phyloP scores from a whole-genome alignment of 1,140 invertebrate genomes.

The Drosophila equinoxialis region DNA sequence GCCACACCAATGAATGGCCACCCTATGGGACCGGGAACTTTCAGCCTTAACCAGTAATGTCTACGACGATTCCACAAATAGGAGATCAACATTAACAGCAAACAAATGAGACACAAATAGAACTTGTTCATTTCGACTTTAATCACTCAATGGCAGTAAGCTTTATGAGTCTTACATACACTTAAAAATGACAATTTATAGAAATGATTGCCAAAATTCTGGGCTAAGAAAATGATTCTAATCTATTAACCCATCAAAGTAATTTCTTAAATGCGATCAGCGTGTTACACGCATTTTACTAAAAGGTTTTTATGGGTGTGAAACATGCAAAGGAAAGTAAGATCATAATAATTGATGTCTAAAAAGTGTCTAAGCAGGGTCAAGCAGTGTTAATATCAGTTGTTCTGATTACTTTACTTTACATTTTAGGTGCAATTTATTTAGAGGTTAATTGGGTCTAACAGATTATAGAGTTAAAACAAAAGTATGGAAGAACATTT shows the following conservation, averaged over 20 bases:
- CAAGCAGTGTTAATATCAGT: not conserved
- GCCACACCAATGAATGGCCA: slow-evolving; percentile 59
- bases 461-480: not conserved
- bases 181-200: not conserved
- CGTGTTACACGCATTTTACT: too few species aligned
- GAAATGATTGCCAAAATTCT: not conserved
- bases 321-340: not conserved
- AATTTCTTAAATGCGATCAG: too few species aligned
- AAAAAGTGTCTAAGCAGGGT: not conserved
- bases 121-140: not conserved
- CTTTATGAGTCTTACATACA: not conserved
- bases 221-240: not conserved
- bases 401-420: not conserved
- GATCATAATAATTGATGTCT: not conserved
- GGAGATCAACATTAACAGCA: slow-evolving; percentile 24
- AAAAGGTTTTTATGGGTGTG: not conserved
- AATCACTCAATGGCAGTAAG: not conserved
- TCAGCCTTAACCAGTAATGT: slow-evolving; percentile 50
- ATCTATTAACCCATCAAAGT: not conserved
- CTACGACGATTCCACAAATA: slow-evolving; percentile 62
- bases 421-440: not conserved
- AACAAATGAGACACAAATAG: not conserved
- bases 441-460: not conserved
- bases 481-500: too few species aligned
- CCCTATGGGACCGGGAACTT: slow-evolving; percentile 59